Evolutionary conservation across 92 coral and sea anemone species (phyloP).

Genomic region (Epizoanthus scotinus): DNA sequence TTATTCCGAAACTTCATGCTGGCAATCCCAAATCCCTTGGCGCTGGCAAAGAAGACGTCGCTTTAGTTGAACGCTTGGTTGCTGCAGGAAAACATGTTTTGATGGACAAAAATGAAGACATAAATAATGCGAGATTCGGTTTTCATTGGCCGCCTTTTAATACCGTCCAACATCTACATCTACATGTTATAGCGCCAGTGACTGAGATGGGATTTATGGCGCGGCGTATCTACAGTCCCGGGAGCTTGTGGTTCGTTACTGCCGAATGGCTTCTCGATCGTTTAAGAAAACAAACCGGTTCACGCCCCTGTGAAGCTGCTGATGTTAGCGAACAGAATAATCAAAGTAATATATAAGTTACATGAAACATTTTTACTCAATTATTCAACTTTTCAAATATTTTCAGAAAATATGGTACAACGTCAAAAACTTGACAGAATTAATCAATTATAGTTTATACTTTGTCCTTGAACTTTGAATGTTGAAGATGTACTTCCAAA

Average conservation of each 20-base stretch:
- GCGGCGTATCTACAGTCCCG: conserved; percentile 64
- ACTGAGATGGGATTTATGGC: conserved; percentile 67
- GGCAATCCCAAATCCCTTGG: conserved; percentile 79
- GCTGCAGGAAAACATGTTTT: conserved; percentile 60
- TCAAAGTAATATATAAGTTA: neutral
- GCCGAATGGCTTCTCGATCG: conserved; percentile 71
- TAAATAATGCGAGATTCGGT: conserved; percentile 63
- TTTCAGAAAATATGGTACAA: too few species aligned
- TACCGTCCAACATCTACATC: conserved; percentile 81
- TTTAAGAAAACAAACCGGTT: conserved; percentile 42
- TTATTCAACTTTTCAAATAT: too few species aligned
- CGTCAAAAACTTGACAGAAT: too few species aligned
- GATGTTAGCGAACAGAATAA: conserved; percentile 14
- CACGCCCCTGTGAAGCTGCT: neutral
- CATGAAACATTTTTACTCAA: too few species aligned
- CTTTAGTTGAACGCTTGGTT: conserved; percentile 62
- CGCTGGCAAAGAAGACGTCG: conserved; percentile 36
- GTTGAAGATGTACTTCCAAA: too few species aligned
- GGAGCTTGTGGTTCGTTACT: conserved; percentile 79
- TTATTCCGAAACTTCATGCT: conserved; percentile 74
- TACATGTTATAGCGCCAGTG: conserved; percentile 78
- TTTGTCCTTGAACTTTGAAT: too few species aligned
- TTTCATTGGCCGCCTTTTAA: conserved; percentile 95
- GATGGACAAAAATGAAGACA: conserved; percentile 48
- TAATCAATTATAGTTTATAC: too few species aligned